phyloP scores from a whole-genome alignment of 2,888 invertebrate species.

The Volucella bombylans region DNA sequence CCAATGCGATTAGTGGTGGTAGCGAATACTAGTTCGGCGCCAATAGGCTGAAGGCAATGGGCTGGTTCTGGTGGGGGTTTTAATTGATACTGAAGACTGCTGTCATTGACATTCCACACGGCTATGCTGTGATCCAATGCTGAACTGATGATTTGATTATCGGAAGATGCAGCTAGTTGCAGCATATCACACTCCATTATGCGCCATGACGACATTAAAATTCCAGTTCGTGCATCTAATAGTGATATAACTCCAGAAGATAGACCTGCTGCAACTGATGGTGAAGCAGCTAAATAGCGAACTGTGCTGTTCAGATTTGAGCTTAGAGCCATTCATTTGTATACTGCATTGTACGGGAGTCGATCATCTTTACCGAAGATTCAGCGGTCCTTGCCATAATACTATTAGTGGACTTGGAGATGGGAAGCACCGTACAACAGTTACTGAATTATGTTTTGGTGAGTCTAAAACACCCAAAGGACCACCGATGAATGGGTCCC shows the following conservation, averaged over 20 bases:
- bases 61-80: slow-evolving; percentile 96
- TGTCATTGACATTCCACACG: slow-evolving; percentile 93
- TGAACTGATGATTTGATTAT: slow-evolving; percentile 91
- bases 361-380: slow-evolving; percentile 92
- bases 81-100: slow-evolving; percentile 91
- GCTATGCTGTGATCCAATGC: slow-evolving; percentile 95
- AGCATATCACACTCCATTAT: slow-evolving; percentile 96
- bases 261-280: slow-evolving; percentile 93
- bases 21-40: slow-evolving; percentile 92
- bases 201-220: slow-evolving; percentile 90
- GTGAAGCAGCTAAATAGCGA: slow-evolving; percentile 91
- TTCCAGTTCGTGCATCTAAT: slow-evolving; percentile 93
- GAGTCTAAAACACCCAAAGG: slow-evolving; percentile 83
- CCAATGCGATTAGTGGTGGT: slow-evolving; percentile 96
- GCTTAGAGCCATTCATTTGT: slow-evolving; percentile 89
- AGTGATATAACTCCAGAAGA: slow-evolving; percentile 93
- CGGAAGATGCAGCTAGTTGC: slow-evolving; percentile 90
- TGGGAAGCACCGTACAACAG: slow-evolving; percentile 91
- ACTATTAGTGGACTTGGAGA: slow-evolving; percentile 90
- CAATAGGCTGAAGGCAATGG: slow-evolving; percentile 91
- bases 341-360: slow-evolving; percentile 90
- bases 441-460: slow-evolving; percentile 86
- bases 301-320: slow-evolving; percentile 87
- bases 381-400: slow-evolving; percentile 95
- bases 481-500: slow-evolving; percentile 96